Base-by-base conservation (phyloP, 64 coral and sea anemone genomes). In the Montipora foliosa region DNA sequence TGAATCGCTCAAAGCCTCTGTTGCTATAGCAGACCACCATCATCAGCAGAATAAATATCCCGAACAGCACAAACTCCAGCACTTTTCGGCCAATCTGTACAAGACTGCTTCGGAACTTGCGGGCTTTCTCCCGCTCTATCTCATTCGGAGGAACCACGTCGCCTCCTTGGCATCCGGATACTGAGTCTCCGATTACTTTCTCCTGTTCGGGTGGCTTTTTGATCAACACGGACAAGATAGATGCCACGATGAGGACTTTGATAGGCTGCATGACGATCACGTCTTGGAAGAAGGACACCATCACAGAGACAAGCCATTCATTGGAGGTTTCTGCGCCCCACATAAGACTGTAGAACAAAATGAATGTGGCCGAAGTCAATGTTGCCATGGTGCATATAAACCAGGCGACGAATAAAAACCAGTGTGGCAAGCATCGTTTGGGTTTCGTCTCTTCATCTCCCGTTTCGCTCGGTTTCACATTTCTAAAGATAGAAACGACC, bases 271-370 rank as follows among this genome's bases (percentile, higher is more conserved):
- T 93, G 47, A 93, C 87, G 17, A 93, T 93, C 8, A 77, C 84
- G n/a, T 93, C 92, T 93, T 93, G 92, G 29, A 93, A 93, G 81
- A 93, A 93, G 5, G 92, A 93, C 4, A 93, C 84, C 84, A 93
- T 93, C 6, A 93, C 87, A 44, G 92, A 93, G 12, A 87, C 87
- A 75, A 93, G 84, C 92, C 92, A 93, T 68, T 93, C 60, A 19
- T 93, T 93, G 1, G 92, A 93, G 15, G 85, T 88, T 10, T 73
- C 73, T 59, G 84, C 84, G 47, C 92, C 92, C 92, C 92, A 93
- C 92, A 93, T 93, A 4, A 93, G 51, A 51, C 92, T 93, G 62
- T 88, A 93, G 22, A 93, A 93, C 21, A 93, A 75, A 17, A 87
- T 67, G 69, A 93, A 93, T 5, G 76, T 21, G 17, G 92, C 82